Base-by-base conservation (phyloP, 2,888 invertebrate genomes). In the Bellardia bayeri region DNA sequence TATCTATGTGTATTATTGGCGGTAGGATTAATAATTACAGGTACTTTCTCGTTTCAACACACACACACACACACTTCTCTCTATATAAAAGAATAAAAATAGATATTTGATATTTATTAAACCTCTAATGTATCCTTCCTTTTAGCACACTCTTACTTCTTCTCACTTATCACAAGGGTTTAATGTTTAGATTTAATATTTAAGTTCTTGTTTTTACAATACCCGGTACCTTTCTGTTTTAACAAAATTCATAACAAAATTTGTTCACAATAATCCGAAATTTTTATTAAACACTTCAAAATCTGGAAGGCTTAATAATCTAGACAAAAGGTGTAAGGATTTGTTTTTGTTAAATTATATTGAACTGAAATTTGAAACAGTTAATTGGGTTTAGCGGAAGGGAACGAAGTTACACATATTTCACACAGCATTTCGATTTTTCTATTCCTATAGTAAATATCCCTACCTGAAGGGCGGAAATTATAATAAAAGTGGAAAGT, bases 101-200 rank as follows among this genome's bases (percentile, higher is more conserved):
- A 9, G 3, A 13, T 45, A 45, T 3, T 45, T 45, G 11, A 45
- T 45, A 56, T 42, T 16, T 66, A 42, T 40, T 81, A 74, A 81
- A 81, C 74, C 81, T 74, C 56, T 56, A 45, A 74, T 37, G 45
- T 40, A 71, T 80, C n/a, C 30, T 63, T 80, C 4, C 54, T 56
- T 74, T 63, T 45, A 45, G 45, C 66, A 2, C 54, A 6, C 40
- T 40, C 58, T 16, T 16, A 45, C 8, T n/a, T 23, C 16, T n/a
- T 45, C 61, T 7, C 63, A 14, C 49, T 64, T 49, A 37, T 54
- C 7, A 40, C 16, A 33, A 13, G 76, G 64, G 64, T 51, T 76
- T 76, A 40, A 13, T 76, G 51, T 78, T 66, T 78, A 66, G 66
- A 66, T 66, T 66, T 54, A 54, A 40, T 58, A 58, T 30, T 58